Percentiles rank a stretch among this genome's conserved stretches.
These are phyloP conservation scores for Rhadina sibilatrix DNA, from an alignment of 2,113 vertebrate species.

Conservation along the genomic window DNA sequence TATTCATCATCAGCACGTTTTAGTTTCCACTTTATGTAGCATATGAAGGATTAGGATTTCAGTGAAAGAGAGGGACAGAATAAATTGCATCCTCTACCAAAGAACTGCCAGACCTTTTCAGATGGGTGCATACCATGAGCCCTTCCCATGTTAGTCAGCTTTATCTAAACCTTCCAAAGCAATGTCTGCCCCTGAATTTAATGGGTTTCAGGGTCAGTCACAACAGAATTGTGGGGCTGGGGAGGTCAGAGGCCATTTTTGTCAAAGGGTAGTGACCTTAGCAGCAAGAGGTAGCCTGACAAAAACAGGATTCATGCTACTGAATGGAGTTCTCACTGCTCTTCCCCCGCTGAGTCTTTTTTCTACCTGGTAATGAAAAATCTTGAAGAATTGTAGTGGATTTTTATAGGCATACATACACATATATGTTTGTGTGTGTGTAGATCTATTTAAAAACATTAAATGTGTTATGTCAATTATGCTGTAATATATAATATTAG, in stretches of 20 bases:
- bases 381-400: conserved; percentile 45
- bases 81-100: conserved; percentile 72
- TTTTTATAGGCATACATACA: conserved; percentile 2
- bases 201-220: conserved; percentile 76
- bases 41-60: conserved; percentile 72
- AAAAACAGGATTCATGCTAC: conserved; percentile 66
- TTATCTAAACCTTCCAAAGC: conserved; percentile 70
- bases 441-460: neutral
- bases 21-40: conserved; percentile 67
- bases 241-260: conserved; percentile 76
- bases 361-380: conserved; percentile 75
- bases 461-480: neutral
- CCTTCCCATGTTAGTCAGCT: conserved; percentile 77
- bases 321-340: conserved; percentile 67
- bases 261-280: conserved; percentile 77
- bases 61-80: conserved; percentile 65
- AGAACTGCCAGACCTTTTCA: conserved; percentile 71
- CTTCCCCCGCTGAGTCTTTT: conserved; percentile 67
- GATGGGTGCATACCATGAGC: conserved; percentile 61
- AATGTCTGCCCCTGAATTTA: conserved; percentile 75
- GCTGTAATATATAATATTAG: neutral
- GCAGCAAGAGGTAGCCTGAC: conserved; percentile 68
- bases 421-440: neutral
- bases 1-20: conserved; percentile 59
- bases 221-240: conserved; percentile 70